Evolutionary conservation across 2,113 vertebrate genomes (phyloP).

Genomic region (Pelvicachromis taeniatus): DNA sequence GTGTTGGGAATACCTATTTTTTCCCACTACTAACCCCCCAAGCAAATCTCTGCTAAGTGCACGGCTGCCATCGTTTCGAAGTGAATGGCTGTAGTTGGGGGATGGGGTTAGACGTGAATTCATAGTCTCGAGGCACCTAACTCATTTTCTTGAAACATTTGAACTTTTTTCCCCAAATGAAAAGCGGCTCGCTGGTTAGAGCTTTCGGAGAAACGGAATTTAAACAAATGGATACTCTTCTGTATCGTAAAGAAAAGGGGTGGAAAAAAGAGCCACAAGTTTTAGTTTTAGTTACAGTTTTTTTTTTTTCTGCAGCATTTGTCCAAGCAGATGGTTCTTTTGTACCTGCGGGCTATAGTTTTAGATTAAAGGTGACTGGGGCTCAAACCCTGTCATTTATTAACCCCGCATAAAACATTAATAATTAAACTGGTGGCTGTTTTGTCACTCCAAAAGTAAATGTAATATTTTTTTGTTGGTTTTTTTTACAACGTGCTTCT

Average conservation of each 20-base stretch:
- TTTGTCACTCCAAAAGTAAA: conserved; percentile 36
- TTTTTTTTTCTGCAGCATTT: conserved; percentile 21
- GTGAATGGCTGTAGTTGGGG: conserved; percentile 64
- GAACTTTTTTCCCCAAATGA: background rate
- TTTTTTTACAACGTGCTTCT: background rate
- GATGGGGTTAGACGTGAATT: conserved; percentile 50
- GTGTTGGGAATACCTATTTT: background rate
- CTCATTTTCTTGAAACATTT: background rate
- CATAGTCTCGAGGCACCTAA: background rate
- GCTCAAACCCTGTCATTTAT: conserved; percentile 35
- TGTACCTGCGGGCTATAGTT: conserved; percentile 57
- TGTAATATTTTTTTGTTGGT: background rate
- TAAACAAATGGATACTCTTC: accelerated
- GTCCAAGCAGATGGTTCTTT: conserved; percentile 61
- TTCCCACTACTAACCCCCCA: background rate
- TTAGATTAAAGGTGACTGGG: conserved; percentile 16
- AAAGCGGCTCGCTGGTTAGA: background rate
- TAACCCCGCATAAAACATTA: conserved; percentile 25
- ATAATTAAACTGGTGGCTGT: conserved; percentile 2
- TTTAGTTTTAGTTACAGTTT: background rate
- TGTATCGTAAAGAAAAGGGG: background rate
- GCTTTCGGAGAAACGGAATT: background rate
- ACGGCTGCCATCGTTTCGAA: conserved; percentile 14
- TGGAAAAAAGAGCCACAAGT: background rate
- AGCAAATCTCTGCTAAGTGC: conserved; percentile 16